phyloP scores from a whole-genome alignment of 2,888 invertebrate species.

The Carterocephalus palaemon region DNA sequence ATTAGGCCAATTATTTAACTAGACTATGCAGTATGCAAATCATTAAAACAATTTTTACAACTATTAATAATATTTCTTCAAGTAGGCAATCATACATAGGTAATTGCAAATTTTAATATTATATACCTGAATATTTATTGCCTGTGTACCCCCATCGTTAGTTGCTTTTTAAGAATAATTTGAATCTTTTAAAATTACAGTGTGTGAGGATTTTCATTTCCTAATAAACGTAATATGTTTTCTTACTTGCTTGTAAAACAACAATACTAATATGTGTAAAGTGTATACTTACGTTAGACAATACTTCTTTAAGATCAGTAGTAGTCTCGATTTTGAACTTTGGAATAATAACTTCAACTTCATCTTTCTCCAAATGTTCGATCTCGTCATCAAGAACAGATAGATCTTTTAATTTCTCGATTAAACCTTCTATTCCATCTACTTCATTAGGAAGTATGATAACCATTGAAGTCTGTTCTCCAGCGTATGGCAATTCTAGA shows the following conservation, averaged over 20 bases:
- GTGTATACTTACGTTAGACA: slow-evolving; percentile 80
- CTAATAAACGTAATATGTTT: neutral
- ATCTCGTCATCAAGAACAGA: slow-evolving; percentile 61
- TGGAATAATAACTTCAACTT: slow-evolving; percentile 83
- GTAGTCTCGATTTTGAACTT: slow-evolving; percentile 88
- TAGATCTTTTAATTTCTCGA: slow-evolving; percentile 76
- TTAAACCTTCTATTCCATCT: slow-evolving; percentile 81
- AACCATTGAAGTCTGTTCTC: slow-evolving; percentile 83
- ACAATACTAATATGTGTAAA: neutral
- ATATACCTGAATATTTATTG: too few relatives aligned
- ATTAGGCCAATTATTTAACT: slow-evolving; percentile 10
- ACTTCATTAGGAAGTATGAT: slow-evolving; percentile 84
- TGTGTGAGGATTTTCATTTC: slow-evolving; percentile 1
- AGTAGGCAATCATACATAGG: too few relatives aligned
- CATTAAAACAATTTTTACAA: too few relatives aligned
- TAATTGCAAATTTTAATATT: too few relatives aligned
- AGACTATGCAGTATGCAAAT: slow-evolving; percentile 10
- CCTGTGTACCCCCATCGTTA: too few relatives aligned
- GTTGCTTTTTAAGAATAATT: too few relatives aligned
- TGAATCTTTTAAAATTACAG: too few relatives aligned
- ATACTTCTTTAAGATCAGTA: slow-evolving; percentile 79
- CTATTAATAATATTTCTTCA: too few relatives aligned
- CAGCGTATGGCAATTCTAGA: slow-evolving; percentile 85
- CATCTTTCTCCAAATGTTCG: slow-evolving; percentile 52
- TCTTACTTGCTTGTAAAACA: neutral